phyloP scores from a whole-genome alignment of 2,113 vertebrate genomes.

The Ptilonorhynchus violaceus region DNA sequence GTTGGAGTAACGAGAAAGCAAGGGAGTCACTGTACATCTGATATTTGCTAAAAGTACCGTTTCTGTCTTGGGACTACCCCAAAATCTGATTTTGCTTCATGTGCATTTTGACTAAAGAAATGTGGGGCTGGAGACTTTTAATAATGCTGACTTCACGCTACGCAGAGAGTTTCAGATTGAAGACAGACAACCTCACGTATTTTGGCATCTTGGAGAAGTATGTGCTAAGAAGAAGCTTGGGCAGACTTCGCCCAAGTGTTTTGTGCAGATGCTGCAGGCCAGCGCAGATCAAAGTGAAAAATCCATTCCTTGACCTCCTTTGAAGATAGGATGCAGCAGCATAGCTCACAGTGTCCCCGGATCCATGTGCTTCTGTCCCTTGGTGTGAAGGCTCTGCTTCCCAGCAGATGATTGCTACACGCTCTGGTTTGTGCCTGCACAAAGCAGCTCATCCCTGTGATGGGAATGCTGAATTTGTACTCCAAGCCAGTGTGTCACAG shows the following conservation, averaged over 20 bases:
- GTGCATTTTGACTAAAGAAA: not conserved
- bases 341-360: not conserved
- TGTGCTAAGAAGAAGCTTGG: not conserved
- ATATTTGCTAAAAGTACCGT: not conserved
- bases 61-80: not conserved
- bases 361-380: not conserved
- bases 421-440: not conserved
- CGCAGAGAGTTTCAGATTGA: not conserved
- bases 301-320: not conserved
- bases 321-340: not conserved
- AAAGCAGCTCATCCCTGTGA: not conserved
- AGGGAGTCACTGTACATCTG: not conserved
- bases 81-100: not conserved
- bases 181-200: not conserved
- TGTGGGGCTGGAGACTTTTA: not conserved
- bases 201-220: not conserved
- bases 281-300: not conserved
- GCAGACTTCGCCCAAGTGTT: not conserved
- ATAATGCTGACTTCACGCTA: not conserved
- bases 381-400: not conserved
- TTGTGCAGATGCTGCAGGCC: not conserved
- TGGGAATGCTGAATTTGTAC: not conserved
- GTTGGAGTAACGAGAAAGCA: not conserved
- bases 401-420: accelerated
- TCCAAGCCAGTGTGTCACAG: not conserved